Evolutionary conservation across 2,888 invertebrate genomes (phyloP).

Genomic region (Temnothorax unifasciatus): DNA sequence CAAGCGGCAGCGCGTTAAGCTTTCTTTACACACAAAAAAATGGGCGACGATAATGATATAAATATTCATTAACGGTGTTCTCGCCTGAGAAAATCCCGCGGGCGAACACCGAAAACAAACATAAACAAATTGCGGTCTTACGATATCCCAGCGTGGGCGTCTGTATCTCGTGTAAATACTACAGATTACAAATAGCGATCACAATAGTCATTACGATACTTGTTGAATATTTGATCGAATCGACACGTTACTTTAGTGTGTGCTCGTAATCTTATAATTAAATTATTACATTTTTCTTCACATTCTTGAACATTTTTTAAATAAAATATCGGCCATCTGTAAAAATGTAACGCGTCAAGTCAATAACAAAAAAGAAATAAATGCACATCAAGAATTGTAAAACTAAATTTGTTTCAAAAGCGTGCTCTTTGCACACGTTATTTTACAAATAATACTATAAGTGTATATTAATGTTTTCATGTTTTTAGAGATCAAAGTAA

Average conservation of each 20-base stretch:
- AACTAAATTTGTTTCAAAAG: slow-evolving; percentile 8
- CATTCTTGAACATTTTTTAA: neutral
- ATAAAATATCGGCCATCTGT: neutral
- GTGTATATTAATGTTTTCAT: neutral
- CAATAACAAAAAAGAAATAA: neutral
- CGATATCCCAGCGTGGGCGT: slow-evolving; percentile 44
- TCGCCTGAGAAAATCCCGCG: slow-evolving; percentile 31
- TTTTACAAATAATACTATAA: neutral
- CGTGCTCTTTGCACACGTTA: neutral
- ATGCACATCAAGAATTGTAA: neutral
- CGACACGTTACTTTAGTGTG: neutral
- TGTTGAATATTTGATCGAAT: neutral
- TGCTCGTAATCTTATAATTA: neutral
- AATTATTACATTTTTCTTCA: neutral
- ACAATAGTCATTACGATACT: neutral
- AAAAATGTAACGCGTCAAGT: neutral
- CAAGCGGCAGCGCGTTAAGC: slow-evolving; percentile 46
- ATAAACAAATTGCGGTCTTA: slow-evolving; percentile 58
- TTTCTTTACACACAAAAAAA: slow-evolving; percentile 61
- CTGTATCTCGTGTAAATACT: neutral
- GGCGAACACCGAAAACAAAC: slow-evolving; percentile 42
- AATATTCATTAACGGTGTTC: slow-evolving; percentile 77
- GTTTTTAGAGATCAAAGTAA: neutral
- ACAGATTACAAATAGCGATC: neutral
- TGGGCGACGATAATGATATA: slow-evolving; percentile 71